phyloP scores from a whole-genome alignment of 2,113 vertebrate species.

The Sturnira hondurensis region DNA sequence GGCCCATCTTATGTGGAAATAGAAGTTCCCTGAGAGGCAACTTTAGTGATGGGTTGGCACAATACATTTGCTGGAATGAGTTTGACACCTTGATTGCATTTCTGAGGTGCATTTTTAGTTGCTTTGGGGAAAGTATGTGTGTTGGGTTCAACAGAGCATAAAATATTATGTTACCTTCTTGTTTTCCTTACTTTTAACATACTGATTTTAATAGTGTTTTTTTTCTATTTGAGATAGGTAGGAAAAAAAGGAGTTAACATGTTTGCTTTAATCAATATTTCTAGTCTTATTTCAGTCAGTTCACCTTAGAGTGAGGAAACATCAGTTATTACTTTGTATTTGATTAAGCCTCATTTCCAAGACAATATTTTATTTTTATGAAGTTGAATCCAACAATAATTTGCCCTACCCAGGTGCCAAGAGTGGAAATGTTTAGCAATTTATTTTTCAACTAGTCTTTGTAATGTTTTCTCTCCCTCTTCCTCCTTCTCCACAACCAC shows the following conservation, averaged over 20 bases:
- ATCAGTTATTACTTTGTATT: not conserved
- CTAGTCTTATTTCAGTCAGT: not conserved
- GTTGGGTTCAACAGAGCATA: conserved; percentile 78
- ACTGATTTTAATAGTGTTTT: conserved; percentile 65
- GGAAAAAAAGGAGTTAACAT: not conserved
- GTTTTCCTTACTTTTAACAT: conserved; percentile 72
- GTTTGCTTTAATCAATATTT: not conserved
- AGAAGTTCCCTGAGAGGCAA: conserved; percentile 79
- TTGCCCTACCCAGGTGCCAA: conserved; percentile 27
- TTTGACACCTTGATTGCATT: conserved; percentile 80
- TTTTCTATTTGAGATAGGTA: conserved; percentile 25
- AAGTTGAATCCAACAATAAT: conserved; percentile 37
- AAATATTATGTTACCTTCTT: conserved; percentile 81
- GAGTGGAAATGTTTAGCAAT: conserved; percentile 43
- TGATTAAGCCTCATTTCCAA: conserved; percentile 28
- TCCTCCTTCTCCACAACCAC: not conserved
- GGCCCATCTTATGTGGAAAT: conserved; percentile 68
- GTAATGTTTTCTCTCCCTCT: not conserved
- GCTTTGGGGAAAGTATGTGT: conserved; percentile 77
- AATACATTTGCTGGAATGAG: conserved; percentile 77
- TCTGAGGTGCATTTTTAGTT: conserved; percentile 79
- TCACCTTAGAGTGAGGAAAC: not conserved
- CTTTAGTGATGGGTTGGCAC: conserved; percentile 79
- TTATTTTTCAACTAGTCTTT: conserved; percentile 9
- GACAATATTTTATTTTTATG: conserved; percentile 9